phyloP scores from a whole-genome alignment of 1,140 invertebrate species.

The Drosophila virilis region DNA sequence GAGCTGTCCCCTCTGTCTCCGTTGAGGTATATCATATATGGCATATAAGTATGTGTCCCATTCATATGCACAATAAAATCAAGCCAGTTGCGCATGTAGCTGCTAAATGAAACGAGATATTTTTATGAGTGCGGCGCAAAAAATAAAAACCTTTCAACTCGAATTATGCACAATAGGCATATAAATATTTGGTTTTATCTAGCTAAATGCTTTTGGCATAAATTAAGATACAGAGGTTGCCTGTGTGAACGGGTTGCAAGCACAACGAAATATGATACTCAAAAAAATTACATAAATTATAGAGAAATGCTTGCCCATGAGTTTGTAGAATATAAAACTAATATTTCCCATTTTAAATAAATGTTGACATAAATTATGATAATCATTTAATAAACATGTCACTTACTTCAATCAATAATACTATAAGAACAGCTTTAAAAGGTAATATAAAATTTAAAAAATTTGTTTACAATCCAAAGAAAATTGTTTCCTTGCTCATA shows the following conservation, averaged over 20 bases:
- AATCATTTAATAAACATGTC: too few relatives aligned
- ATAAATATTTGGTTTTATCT: slow-evolving; percentile 65
- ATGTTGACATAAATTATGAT: too few relatives aligned
- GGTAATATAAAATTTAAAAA: too few relatives aligned
- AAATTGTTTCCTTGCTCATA: too few relatives aligned
- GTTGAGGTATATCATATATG: slow-evolving; percentile 7
- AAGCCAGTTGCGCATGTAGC: slow-evolving; percentile 22
- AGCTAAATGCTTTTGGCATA: slow-evolving; percentile 42
- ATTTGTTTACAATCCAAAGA: too few relatives aligned
- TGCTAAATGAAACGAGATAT: slow-evolving; percentile 15
- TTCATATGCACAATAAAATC: slow-evolving; percentile 41
- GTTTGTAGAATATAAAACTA: too few relatives aligned
- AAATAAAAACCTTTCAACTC: slow-evolving; percentile 51
- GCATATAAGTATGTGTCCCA: slow-evolving; percentile 6
- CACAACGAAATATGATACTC: not conserved
- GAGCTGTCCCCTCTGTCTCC: slow-evolving; percentile 12
- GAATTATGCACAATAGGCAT: slow-evolving; percentile 65
- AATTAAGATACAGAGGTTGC: slow-evolving; percentile 28
- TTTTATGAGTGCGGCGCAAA: slow-evolving; percentile 18
- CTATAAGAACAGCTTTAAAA: too few relatives aligned
- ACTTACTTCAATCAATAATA: too few relatives aligned
- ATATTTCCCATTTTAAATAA: too few relatives aligned
- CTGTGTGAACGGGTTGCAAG: not conserved
- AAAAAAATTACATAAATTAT: not conserved
- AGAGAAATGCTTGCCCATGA: not conserved